Base-by-base conservation (phyloP, 2,113 vertebrate species). In the Monarcha castaneiventris region DNA sequence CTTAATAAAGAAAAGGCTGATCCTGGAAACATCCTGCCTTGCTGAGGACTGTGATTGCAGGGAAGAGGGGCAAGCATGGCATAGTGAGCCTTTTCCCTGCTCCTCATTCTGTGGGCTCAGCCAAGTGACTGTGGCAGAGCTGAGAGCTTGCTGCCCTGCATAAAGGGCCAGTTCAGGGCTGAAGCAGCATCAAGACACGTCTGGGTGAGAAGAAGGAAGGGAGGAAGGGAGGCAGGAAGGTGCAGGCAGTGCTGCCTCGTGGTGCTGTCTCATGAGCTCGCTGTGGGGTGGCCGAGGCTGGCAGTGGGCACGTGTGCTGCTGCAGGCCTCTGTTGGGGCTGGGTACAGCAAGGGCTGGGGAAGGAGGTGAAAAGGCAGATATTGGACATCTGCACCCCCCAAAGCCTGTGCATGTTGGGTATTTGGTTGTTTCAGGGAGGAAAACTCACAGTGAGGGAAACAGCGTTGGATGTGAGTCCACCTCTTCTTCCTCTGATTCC, bases 1-100 rank as follows among this genome's bases (percentile, higher is more conserved):
- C 77, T 87, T 89, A n/a, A 96, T 96, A 97, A 96, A 91, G 61
- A 86, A 72, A 93, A 92, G 46, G 56, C 82, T 94, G 90, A 95
- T 93, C 93, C 64, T 87, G 87, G 79, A 96, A 59, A 83, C 80
- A 58, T 29, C 46, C 68, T 74, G 72, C 76, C 69, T 89, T 0
- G 26, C 59, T 63, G 3, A 37, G 75, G 79, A 59, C 43, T 54
- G 48, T 86, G 54, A 20, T 26, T 90, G 79, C 22, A 15, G n/a
- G 68, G 74, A 43, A 25, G 55, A 41, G 66, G 59, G 66, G 61
- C 0, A 3, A 84, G 62, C 6, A 2, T 3, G 67, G 32, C 49
- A 9, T 0, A 16, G 54, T 6, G 9, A 86, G 73, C 39, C 75
- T 46, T 35, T 64, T 35, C 44, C 3, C 11, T 5, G 21, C 80